Percentiles rank a stretch among this genome's conserved stretches.
phyloP scores from a whole-genome alignment of 2,888 invertebrate genomes.

The Lingula anatina region DNA sequence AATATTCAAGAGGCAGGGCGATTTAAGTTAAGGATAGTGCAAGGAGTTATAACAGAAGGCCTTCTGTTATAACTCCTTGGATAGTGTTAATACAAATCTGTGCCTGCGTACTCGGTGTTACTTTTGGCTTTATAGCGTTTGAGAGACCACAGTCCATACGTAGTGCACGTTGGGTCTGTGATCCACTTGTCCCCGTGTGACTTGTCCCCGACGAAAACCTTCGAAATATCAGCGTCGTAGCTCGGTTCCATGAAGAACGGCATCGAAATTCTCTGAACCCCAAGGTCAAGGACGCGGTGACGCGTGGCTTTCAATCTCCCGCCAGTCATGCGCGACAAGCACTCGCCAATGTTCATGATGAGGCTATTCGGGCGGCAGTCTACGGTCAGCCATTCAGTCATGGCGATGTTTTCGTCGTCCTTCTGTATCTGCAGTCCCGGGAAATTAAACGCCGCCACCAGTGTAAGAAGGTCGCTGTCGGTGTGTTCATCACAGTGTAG shows the following conservation, averaged over 20 bases:
- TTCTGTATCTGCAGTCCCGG: neutral
- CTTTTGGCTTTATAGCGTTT: too few species aligned
- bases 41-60: too few species aligned
- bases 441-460: neutral
- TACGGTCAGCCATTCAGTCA: neutral
- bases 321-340: neutral
- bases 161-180: too few species aligned
- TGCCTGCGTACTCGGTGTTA: too few species aligned
- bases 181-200: too few species aligned
- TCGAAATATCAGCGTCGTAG: neutral
- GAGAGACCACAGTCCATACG: too few species aligned
- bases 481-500: neutral
- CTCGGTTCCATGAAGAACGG: neutral
- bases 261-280: neutral
- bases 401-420: too few species aligned
- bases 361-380: neutral
- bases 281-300: neutral
- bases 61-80: too few species aligned
- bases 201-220: too few species aligned
- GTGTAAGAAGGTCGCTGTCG: neutral
- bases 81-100: too few species aligned
- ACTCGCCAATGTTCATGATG: neutral
- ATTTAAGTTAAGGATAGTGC: too few species aligned
- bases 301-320: neutral
- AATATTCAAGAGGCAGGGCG: too few species aligned